Base-by-base conservation (phyloP, 2,797 vertebrate genomes). In the Ptychadena robeensis region DNA sequence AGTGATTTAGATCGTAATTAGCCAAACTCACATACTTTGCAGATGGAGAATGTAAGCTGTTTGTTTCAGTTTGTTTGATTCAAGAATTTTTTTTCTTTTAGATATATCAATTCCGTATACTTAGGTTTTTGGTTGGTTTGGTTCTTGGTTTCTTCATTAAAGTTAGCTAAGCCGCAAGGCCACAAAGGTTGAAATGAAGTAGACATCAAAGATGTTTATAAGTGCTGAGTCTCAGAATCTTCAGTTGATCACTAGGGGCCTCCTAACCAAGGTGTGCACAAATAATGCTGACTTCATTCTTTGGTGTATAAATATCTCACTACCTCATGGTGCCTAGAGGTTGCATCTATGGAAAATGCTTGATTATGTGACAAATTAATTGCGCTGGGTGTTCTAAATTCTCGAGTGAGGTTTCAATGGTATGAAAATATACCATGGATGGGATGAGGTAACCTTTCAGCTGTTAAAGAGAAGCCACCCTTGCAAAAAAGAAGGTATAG, bases 301-400 rank as follows among this genome's bases (percentile, higher is more conserved):
- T 57, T 68, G n/a, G 37, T 68, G 3, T 79, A 79, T 79, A 57
- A 79, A 79, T 79, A 79, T 69, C 76, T 28, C 34, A 79, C n/a
- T 79, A 79, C 65, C 44, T 79, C 76, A 79, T 31, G 22, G 78
- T 40, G 53, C 66, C 68, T 80, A 44, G 37, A 81, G 69, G 59
- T 53, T 81, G 70, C 72, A 81, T 73, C 59, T 73, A 53, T 81
- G 79, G 79, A 81, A 72, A 81, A 66, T 25, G 34, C 53, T 40
- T 69, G 27, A 32, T 67, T 76, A 27, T 44, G 40, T 69, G 38
- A 75, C 66, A 69, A 38, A 82, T 75, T 75, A 69, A 82, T 75
- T 82, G 80, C 66, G 34, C 53, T 82, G 80, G 72, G 80, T 70
- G 53, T 66, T 53, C 70, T 61, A 67, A 34, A 75, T 69, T 82